Conservation (phyloP, 2,797 vertebrate genomes). For the Linurgus olivaceus region DNA sequence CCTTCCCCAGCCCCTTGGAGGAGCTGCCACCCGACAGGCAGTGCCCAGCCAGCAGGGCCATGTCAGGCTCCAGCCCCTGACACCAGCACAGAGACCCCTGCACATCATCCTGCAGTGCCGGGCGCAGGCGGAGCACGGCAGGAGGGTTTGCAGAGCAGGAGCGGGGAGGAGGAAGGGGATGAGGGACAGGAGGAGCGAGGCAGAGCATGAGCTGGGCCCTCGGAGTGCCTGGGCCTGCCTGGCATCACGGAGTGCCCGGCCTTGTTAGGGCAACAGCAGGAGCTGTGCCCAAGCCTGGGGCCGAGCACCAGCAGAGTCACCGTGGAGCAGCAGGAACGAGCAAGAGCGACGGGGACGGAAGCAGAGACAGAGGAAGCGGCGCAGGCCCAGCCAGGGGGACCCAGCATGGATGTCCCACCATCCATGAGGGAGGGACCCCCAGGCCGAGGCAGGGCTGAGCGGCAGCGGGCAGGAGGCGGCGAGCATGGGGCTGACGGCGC, state of each 20-base stretch:
- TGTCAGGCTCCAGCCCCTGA: neutral
- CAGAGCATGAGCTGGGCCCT: neutral
- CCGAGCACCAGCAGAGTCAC: neutral
- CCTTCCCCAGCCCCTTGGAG: neutral
- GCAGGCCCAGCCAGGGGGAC: rapidly evolving
- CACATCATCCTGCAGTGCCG: rapidly evolving
- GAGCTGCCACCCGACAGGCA: neutral
- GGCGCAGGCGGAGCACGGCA: neutral
- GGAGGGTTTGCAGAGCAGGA: neutral
- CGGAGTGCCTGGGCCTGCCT: rapidly evolving
- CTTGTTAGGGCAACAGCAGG: rapidly evolving
- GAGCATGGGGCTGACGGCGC: neutral
- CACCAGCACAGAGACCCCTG: neutral
- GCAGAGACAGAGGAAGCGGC: neutral
- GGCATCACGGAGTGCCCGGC: rapidly evolving
- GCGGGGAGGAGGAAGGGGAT: neutral
- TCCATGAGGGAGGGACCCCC: rapidly evolving
- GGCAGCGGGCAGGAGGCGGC: neutral
- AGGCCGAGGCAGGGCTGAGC: neutral
- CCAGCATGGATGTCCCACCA: neutral
- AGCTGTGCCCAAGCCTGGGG: neutral
- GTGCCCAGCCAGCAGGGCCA: neutral
- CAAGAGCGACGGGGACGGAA: neutral
- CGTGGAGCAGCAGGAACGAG: neutral
- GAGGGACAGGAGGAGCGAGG: neutral